Conservation (phyloP, 2,113 vertebrate species). For the Vicugna pacos region DNA sequence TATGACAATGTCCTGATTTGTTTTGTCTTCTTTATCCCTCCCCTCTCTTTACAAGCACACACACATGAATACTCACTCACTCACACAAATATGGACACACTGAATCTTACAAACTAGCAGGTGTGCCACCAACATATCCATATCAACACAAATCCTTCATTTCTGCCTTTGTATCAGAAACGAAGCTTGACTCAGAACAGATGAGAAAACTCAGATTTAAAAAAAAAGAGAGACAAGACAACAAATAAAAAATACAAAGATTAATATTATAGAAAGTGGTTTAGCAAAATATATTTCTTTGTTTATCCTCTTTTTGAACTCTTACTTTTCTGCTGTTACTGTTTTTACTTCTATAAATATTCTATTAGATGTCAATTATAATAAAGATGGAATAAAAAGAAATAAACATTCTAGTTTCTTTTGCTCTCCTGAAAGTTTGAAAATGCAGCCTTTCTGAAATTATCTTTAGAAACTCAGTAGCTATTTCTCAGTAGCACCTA, state of each 20-base stretch:
- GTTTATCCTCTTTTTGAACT: neutral
- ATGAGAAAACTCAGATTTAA: neutral
- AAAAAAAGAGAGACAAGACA: neutral
- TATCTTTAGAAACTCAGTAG: neutral
- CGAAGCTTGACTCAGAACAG: neutral
- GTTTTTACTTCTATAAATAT: neutral
- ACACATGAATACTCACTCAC: neutral
- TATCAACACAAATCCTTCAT: neutral
- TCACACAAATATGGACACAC: neutral
- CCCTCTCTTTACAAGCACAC: neutral
- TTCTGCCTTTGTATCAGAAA: constrained; percentile 1
- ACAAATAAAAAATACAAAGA: neutral
- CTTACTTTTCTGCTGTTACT: neutral
- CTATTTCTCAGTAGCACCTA: neutral
- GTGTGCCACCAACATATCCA: neutral
- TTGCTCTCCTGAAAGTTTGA: neutral
- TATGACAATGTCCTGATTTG: neutral
- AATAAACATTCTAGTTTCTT: neutral
- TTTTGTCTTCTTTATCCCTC: neutral
- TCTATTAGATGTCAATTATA: neutral
- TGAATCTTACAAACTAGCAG: neutral
- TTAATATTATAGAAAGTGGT: neutral
- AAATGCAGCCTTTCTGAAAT: neutral
- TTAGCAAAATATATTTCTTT: neutral
- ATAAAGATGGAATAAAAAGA: neutral